Conservation (phyloP, 2,113 vertebrate species). For the Vireo altiloquus region DNA sequence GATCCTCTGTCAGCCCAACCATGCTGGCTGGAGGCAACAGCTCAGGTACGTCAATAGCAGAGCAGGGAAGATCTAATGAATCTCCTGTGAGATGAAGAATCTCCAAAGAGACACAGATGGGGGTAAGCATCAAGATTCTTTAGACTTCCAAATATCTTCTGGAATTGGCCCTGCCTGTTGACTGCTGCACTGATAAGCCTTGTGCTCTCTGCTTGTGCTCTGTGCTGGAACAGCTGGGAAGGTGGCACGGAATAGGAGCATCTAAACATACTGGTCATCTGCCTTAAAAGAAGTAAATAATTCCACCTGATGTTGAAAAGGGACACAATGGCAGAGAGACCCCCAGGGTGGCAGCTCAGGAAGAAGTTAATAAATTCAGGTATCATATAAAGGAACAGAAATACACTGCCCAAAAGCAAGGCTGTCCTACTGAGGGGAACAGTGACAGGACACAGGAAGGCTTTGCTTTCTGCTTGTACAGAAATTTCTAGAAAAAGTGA, state of each 20-base stretch:
- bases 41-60: constrained; percentile 72
- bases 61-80: not conserved
- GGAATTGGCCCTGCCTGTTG: not conserved
- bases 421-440: not conserved
- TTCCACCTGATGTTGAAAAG: not conserved
- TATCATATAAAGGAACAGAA: not conserved
- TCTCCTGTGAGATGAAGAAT: not conserved
- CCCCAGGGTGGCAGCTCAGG: not conserved
- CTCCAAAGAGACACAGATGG: not conserved
- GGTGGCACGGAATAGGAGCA: not conserved
- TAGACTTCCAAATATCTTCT: not conserved
- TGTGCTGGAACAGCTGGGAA: not conserved
- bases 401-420: not conserved
- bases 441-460: not conserved
- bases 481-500: not conserved
- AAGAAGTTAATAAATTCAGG: not conserved
- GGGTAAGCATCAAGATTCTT: not conserved
- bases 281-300: not conserved
- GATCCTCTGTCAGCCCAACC: constrained; percentile 91
- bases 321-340: not conserved
- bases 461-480: not conserved
- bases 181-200: not conserved
- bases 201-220: not conserved
- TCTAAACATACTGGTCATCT: not conserved
- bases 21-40: constrained; percentile 82